Evolutionary conservation across 2,113 vertebrate genomes (phyloP).

Genomic region (Perca schrenkii): DNA sequence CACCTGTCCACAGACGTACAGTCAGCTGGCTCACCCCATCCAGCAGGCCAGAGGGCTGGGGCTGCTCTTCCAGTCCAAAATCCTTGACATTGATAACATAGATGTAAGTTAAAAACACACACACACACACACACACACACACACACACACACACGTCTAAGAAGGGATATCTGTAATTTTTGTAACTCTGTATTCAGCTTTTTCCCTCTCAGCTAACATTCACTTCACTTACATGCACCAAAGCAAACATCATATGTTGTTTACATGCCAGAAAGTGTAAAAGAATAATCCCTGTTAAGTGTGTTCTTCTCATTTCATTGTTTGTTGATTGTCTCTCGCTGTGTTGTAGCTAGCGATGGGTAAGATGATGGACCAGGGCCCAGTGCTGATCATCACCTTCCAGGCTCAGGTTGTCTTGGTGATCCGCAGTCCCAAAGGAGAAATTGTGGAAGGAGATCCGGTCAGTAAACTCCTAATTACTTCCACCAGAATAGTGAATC

Average conservation of each 20-base stretch:
- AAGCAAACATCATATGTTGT: background rate
- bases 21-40: conserved; percentile 94
- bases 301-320: background rate
- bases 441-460: conserved; percentile 94
- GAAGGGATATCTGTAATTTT: background rate
- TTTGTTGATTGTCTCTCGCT: conserved; percentile 2
- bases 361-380: conserved; percentile 99
- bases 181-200: background rate
- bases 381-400: conserved; percentile 96
- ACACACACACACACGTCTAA: background rate
- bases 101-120: conserved; percentile 87
- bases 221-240: background rate
- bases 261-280: background rate
- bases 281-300: background rate
- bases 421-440: conserved; percentile 90
- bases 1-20: conserved; percentile 89
- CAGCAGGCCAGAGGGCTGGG: conserved; percentile 92
- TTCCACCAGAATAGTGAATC: conserved; percentile 8
- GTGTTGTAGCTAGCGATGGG: conserved; percentile 92
- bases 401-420: conserved; percentile 97
- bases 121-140: background rate
- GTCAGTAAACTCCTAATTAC: conserved; percentile 82
- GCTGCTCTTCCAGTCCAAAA: conserved; percentile 92
- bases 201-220: background rate
- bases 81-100: conserved; percentile 95